Evolutionary conservation across 2,797 vertebrate genomes (phyloP).

Genomic region (Rallus crepitans): DNA sequence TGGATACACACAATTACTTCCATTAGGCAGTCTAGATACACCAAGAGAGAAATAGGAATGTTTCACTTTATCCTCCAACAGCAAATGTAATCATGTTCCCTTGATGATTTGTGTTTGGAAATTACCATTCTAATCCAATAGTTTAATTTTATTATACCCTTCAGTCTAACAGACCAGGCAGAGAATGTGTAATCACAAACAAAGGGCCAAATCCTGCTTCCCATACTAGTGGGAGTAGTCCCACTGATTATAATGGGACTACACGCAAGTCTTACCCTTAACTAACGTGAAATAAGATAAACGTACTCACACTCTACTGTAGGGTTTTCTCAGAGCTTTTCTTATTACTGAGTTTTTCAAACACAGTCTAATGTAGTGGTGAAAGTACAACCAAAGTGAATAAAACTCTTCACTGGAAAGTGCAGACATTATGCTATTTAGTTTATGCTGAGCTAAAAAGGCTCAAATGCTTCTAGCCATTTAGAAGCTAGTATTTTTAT

Average conservation of each 20-base stretch:
- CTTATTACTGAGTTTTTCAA: slow-evolving; percentile 19
- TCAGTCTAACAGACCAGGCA: slow-evolving; percentile 70
- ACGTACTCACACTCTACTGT: background rate
- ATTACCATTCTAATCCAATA: slow-evolving; percentile 79
- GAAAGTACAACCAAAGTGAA: background rate
- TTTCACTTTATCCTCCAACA: slow-evolving; percentile 62
- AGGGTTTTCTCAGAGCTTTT: slow-evolving; percentile 20
- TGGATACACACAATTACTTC: slow-evolving; percentile 32
- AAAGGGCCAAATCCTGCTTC: slow-evolving; percentile 65
- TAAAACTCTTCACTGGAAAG: background rate
- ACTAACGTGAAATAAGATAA: slow-evolving; percentile 61
- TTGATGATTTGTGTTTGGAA: slow-evolving; percentile 74
- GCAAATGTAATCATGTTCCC: slow-evolving; percentile 71
- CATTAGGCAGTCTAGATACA: slow-evolving; percentile 55
- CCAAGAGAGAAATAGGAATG: slow-evolving; percentile 59
- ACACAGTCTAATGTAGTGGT: background rate
- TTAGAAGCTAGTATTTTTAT: background rate
- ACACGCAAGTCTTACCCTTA: slow-evolving; percentile 42
- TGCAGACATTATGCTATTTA: background rate
- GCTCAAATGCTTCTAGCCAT: background rate
- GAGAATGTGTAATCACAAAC: slow-evolving; percentile 68
- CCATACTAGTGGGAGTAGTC: slow-evolving; percentile 57
- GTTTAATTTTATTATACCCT: slow-evolving; percentile 78
- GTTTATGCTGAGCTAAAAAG: background rate
- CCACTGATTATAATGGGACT: slow-evolving; percentile 51